Percentiles rank a stretch among this genome's conserved stretches.
phyloP scores from a whole-genome alignment of 2,888 invertebrate species.

The Invenusta paracnida region DNA sequence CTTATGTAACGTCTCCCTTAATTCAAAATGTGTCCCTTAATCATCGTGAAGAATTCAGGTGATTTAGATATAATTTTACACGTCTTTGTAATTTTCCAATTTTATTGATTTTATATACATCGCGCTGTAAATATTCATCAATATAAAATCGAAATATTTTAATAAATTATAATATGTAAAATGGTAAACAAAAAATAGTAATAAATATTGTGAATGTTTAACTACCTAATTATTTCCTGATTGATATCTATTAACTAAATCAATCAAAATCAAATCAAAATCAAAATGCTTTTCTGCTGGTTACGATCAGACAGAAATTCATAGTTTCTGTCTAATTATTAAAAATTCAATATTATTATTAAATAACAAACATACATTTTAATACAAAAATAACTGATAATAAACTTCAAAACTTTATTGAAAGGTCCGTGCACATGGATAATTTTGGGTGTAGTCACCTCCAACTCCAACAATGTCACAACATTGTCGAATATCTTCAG shows the following conservation, averaged over 20 bases:
- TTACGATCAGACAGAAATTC: neutral
- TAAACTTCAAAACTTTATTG: slow-evolving; percentile 5
- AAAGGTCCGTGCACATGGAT: slow-evolving; percentile 5
- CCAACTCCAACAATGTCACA: neutral
- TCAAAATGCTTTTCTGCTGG: neutral
- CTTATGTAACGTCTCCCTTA: too few species aligned
- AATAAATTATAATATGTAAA: too few species aligned
- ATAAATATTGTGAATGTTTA: too few species aligned
- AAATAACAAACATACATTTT: neutral
- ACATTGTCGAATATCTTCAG: neutral
- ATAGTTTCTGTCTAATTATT: slow-evolving; percentile 7
- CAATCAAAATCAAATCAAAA: neutral
- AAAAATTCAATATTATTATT: slow-evolving; percentile 2
- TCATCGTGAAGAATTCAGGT: too few species aligned
- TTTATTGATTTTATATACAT: too few species aligned
- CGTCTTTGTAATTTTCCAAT: too few species aligned
- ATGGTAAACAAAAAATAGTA: too few species aligned
- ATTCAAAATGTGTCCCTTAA: too few species aligned
- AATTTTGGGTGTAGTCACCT: neutral
- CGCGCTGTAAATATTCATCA: too few species aligned
- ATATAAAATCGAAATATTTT: too few species aligned
- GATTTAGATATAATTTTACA: too few species aligned
- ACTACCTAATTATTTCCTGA: neutral
- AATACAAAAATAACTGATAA: slow-evolving; percentile 1
- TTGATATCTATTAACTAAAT: neutral